Percentiles rank a stretch among this genome's conserved stretches.
These are phyloP conservation scores for Hyla sarda DNA, from an alignment of 2,113 vertebrate species.

Conservation along the genomic window DNA sequence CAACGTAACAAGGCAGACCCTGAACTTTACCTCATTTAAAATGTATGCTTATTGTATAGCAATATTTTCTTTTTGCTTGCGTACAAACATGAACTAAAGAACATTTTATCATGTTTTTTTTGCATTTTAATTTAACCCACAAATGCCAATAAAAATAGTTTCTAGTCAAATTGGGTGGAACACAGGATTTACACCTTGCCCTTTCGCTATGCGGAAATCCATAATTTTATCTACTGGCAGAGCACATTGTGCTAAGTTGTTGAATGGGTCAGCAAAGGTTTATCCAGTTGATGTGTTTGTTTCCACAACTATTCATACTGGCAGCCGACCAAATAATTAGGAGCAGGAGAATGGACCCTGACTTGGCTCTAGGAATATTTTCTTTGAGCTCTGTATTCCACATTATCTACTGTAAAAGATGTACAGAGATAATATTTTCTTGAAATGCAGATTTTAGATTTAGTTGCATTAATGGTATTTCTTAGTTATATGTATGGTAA, in stretches of 20 bases:
- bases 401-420: constrained; percentile 60
- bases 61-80: constrained; percentile 19
- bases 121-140: constrained; percentile 58
- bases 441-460: not conserved
- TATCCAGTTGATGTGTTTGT: constrained; percentile 67
- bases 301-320: constrained; percentile 75
- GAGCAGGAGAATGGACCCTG: constrained; percentile 68
- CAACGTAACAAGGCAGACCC: not conserved
- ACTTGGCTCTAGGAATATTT: constrained; percentile 65
- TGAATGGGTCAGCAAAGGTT: constrained; percentile 67
- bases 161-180: constrained; percentile 73
- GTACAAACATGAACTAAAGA: constrained; percentile 6
- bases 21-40: not conserved
- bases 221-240: constrained; percentile 68
- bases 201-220: constrained; percentile 67
- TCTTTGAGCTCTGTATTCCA: constrained; percentile 68
- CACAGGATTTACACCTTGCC: constrained; percentile 70
- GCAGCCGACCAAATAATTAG: constrained; percentile 68
- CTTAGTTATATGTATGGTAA: not conserved
- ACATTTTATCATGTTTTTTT: constrained; percentile 61
- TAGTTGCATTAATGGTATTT: not conserved
- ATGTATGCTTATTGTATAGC: constrained; percentile 6
- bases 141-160: constrained; percentile 75
- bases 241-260: constrained; percentile 60
- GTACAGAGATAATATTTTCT: not conserved